Evolutionary conservation across 2,113 vertebrate species (phyloP), one percentile per base, ranked within the genome.

Genomic region (Orthonyx spaldingii): DNA sequence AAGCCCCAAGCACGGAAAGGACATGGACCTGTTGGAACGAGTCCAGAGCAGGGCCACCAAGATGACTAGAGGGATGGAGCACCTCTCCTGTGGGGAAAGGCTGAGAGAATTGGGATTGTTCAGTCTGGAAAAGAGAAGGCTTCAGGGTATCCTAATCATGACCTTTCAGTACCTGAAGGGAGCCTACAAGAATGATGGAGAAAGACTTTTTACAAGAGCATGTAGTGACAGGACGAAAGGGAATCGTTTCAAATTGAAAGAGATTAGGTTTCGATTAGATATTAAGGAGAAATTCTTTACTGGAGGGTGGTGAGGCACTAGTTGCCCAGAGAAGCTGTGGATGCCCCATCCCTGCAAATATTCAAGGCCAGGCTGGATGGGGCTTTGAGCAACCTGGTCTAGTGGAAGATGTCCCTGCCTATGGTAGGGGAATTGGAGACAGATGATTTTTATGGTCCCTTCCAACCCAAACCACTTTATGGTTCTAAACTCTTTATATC

Each of bases 1-100:
- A 33, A 39, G 19, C 13, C 46, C 6, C 0, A 1, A 82, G 33
- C 11, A 18, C 28, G 68, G 19, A 39, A n/a, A 53, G 0, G 8
- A 35, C 20, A 15, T 6, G 17, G 28, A 52, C 4, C 13, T 53
- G 20, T 33, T 37, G 50, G 39, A 46, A 16, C 4, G 33, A 89
- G 42, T 26, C n/a, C n/a, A 41, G 39, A 52, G 28, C 24, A 39
- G 12, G 8, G 16, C 5, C 30, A 47, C 9, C 20, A 60, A 68
- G 30, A 13, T 69, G 17, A 61, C 41, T 14, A 47, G 30, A 68
- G 24, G 14, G 7, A 41, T 35, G n/a, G 30, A 53, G 16, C 8
- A 41, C 5, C 46, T 55, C 30, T 61, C 6, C n/a, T 35, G 1
- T 13, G 17, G 68, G 20, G 46, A n/a, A 47, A 61, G 14, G 10